A percentile compares a stretch with the other conserved stretches of the same genome.
phyloP scores from a whole-genome alignment of 2,888 invertebrate genomes.

The Lottia scabra region DNA sequence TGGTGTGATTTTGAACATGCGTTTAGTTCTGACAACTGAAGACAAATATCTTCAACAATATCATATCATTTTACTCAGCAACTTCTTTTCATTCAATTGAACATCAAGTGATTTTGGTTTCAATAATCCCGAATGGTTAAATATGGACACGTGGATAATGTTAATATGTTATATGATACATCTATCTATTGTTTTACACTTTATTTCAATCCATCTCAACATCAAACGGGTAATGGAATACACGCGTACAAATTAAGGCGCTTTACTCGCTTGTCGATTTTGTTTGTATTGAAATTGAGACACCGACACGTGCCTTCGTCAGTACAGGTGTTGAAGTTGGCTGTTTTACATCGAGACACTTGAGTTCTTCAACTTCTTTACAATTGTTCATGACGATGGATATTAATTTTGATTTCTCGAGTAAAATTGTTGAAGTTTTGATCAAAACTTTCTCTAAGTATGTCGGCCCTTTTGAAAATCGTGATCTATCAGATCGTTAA shows the following conservation, averaged over 20 bases:
- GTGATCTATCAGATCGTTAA: too few relatives aligned
- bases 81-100: too few relatives aligned
- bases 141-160: not conserved
- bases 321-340: constrained; percentile 1
- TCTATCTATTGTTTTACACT: not conserved
- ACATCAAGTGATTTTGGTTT: not conserved
- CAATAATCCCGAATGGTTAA: not conserved
- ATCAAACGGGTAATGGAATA: not conserved
- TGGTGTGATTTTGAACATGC: too few relatives aligned
- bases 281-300: constrained; percentile 2
- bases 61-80: too few relatives aligned
- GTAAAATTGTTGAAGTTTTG: too few relatives aligned
- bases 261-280: not conserved
- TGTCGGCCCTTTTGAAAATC: too few relatives aligned
- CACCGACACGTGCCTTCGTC: not conserved
- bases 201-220: not conserved
- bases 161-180: not conserved
- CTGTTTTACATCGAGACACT: not conserved
- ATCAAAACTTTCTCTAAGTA: too few relatives aligned
- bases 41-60: too few relatives aligned
- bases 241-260: not conserved
- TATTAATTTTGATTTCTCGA: too few relatives aligned
- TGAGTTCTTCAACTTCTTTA: not conserved
- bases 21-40: too few relatives aligned
- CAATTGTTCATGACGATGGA: too few relatives aligned